Evolutionary conservation across 2,113 vertebrate species (phyloP).

Genomic region (Theristicus caerulescens): DNA sequence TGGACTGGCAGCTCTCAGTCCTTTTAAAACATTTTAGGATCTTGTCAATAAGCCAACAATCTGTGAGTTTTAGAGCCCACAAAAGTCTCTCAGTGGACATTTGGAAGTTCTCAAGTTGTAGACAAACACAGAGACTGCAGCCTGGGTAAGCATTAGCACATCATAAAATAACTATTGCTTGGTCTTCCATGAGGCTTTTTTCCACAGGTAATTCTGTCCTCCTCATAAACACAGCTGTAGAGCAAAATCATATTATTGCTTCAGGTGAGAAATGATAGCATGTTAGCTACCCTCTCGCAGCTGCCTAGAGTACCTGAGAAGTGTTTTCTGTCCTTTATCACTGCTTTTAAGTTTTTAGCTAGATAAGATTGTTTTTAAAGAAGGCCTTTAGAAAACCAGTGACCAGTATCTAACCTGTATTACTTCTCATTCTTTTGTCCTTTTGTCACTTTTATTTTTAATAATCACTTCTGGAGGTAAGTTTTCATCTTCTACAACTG

Average conservation of each 20-base stretch:
- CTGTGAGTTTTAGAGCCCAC: neutral
- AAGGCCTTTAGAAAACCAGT: neutral
- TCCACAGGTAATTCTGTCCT: neutral
- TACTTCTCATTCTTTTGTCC: neutral
- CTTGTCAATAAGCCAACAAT: neutral
- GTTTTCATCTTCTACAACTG: neutral
- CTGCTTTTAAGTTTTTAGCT: neutral
- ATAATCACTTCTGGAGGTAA: neutral
- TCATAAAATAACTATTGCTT: neutral
- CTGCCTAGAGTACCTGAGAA: neutral
- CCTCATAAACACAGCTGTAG: neutral
- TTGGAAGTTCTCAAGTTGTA: neutral
- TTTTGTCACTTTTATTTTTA: neutral
- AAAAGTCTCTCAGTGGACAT: neutral
- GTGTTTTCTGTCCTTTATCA: neutral
- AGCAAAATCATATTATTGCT: neutral
- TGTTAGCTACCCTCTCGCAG: neutral
- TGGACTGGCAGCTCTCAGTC: neutral
- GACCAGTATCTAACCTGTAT: neutral
- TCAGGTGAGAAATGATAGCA: neutral
- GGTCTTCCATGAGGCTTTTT: neutral
- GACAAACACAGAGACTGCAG: neutral
- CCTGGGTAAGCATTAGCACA: neutral
- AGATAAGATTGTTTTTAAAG: neutral
- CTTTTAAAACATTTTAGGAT: neutral